Conservation (phyloP, 2,888 invertebrate genomes). For the Oegoconia quadripuncta region DNA sequence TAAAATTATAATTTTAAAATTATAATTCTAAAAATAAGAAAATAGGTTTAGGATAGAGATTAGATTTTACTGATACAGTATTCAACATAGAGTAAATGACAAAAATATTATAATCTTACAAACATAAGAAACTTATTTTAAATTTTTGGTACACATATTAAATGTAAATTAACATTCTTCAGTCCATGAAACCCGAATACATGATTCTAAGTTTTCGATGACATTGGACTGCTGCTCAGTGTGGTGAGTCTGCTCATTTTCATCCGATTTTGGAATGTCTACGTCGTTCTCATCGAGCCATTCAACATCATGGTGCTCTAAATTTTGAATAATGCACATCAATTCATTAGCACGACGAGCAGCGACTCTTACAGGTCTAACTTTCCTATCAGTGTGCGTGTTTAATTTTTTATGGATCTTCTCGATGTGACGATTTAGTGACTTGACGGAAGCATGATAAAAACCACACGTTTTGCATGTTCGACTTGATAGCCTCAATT, state of each 20-base stretch:
- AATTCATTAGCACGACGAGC: constrained; percentile 26
- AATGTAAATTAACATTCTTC: constrained; percentile 23
- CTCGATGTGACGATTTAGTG: constrained; percentile 32
- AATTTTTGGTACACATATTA: constrained; percentile 14
- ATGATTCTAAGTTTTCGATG: constrained; percentile 31
- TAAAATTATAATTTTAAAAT: too few relatives aligned
- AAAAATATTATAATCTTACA: constrained; percentile 12
- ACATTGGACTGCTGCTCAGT: constrained; percentile 50
- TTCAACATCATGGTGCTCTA: constrained; percentile 28
- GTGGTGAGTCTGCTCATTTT: constrained; percentile 21
- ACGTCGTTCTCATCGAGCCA: constrained; percentile 28
- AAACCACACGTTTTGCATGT: constrained; percentile 29
- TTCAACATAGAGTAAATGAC: constrained; percentile 6
- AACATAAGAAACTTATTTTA: constrained; percentile 12
- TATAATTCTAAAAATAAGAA: neutral
- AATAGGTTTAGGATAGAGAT: neutral
- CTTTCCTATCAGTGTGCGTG: constrained; percentile 22
- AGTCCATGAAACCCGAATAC: constrained; percentile 25
- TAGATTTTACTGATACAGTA: constrained; percentile 1
- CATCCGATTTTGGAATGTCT: constrained; percentile 27
- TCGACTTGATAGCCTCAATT: constrained; percentile 29
- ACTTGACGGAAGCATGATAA: constrained; percentile 29
- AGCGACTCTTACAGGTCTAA: constrained; percentile 24
- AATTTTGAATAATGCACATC: constrained; percentile 27
- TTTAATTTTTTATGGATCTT: constrained; percentile 28